Evolutionary conservation across 2,797 vertebrate species (phyloP).

Genomic region (Argyrosomus regius): DNA sequence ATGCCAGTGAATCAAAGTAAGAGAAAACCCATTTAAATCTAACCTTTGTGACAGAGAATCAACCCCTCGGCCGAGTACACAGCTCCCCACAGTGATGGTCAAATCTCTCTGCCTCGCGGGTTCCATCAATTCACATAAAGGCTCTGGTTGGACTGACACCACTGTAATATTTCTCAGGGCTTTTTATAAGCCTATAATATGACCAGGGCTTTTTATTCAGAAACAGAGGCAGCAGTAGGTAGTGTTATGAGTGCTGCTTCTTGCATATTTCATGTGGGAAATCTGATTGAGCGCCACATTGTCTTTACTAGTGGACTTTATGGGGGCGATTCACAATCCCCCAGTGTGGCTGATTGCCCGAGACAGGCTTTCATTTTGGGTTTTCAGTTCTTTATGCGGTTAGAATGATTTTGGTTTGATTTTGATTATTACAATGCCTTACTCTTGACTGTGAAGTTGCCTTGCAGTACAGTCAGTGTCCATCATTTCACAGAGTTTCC

Average conservation of each 20-base stretch:
- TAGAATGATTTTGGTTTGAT: constrained; percentile 28
- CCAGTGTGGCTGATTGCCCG: constrained; percentile 28
- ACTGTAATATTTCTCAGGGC: constrained; percentile 31
- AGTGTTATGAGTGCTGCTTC: constrained; percentile 22
- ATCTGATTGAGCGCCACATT: constrained; percentile 47
- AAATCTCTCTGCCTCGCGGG: constrained; percentile 24
- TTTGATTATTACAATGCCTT: not conserved
- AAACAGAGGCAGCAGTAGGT: constrained; percentile 14
- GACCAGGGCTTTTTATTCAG: constrained; percentile 51
- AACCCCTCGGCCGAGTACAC: not conserved
- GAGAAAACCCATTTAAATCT: constrained; percentile 15
- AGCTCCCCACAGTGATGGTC: constrained; percentile 31
- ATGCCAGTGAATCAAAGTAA: constrained; percentile 1
- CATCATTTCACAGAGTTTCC: constrained; percentile 19
- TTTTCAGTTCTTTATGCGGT: constrained; percentile 30
- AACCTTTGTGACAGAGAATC: constrained; percentile 28
- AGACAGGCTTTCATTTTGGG: constrained; percentile 39
- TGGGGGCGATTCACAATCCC: constrained; percentile 9
- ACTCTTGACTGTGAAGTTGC: constrained; percentile 14
- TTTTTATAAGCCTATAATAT: constrained; percentile 47
- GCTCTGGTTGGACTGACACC: constrained; percentile 30
- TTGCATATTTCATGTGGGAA: constrained; percentile 60
- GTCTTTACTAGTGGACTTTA: constrained; percentile 46
- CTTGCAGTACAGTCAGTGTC: not conserved
- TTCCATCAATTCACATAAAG: constrained; percentile 44